Evolutionary conservation across 2,113 vertebrate genomes (phyloP).

Genomic region (Nicator chloris): DNA sequence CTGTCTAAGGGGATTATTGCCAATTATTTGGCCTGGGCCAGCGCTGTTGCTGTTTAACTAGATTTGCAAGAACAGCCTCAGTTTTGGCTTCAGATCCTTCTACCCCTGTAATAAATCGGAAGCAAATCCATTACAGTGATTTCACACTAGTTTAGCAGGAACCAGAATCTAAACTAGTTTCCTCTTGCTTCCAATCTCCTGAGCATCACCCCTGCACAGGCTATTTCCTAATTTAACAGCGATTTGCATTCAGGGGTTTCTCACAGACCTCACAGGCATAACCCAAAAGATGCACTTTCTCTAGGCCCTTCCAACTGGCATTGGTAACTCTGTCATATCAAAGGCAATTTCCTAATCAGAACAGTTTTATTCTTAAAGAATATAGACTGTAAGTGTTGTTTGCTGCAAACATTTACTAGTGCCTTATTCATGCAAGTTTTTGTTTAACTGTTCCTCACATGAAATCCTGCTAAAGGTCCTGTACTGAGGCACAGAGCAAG

Average conservation of each 20-base stretch:
- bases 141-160: neutral
- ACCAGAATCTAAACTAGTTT: neutral
- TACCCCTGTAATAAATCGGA: neutral
- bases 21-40: neutral
- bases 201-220: neutral
- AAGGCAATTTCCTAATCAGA: conserved; percentile 19
- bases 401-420: conserved; percentile 63
- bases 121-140: neutral
- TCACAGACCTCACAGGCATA: neutral
- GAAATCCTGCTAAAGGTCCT: conserved; percentile 12
- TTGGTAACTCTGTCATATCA: conserved; percentile 26
- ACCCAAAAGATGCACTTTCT: conserved; percentile 50
- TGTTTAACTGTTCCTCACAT: conserved; percentile 19
- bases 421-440: conserved; percentile 58
- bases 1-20: neutral
- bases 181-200: neutral
- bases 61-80: neutral
- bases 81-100: neutral
- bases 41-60: neutral
- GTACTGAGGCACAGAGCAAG: neutral
- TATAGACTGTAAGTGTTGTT: conserved; percentile 35
- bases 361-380: conserved; percentile 34
- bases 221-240: neutral
- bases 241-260: neutral
- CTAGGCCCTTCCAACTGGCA: conserved; percentile 4